Percentiles rank a stretch among this genome's conserved stretches.
These are phyloP conservation scores for Thecocarcelia acutangulata DNA, from an alignment of 2,888 invertebrate genomes.

Conservation along the genomic window DNA sequence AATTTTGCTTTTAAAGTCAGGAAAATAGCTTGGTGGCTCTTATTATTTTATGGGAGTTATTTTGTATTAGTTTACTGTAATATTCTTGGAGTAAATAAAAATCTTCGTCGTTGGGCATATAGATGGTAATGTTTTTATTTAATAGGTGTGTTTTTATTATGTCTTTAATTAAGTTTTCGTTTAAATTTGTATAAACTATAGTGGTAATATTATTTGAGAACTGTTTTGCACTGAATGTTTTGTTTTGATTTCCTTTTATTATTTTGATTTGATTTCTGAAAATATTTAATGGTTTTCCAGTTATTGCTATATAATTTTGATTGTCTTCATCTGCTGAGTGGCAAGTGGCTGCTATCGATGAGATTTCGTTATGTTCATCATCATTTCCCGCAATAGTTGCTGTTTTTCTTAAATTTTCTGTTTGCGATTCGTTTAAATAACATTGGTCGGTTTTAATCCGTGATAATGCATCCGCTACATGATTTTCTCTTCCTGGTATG, in stretches of 20 bases:
- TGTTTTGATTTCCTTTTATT: not conserved
- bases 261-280: conserved; percentile 10
- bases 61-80: not conserved
- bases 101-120: conserved; percentile 72
- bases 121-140: conserved; percentile 15
- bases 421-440: not conserved
- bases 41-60: conserved; percentile 2
- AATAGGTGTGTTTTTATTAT: conserved; percentile 31
- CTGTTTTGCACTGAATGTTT: not conserved
- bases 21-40: conserved; percentile 1
- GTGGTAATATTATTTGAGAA: conserved; percentile 13
- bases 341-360: conserved; percentile 4
- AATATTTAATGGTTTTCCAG: conserved; percentile 4
- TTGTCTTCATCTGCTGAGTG: conserved; percentile 31
- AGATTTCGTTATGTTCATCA: not conserved
- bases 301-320: conserved; percentile 4
- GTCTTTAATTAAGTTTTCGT: not conserved
- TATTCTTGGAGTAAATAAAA: conserved; percentile 60
- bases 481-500: conserved; percentile 19
- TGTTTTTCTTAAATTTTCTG: not conserved
- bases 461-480: conserved; percentile 39
- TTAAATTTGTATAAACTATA: not conserved
- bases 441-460: conserved; percentile 1
- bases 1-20: conserved; percentile 18
- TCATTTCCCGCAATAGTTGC: too few relatives aligned